Conservation (phyloP, 2,113 vertebrate genomes). For the Grantiella picta region DNA sequence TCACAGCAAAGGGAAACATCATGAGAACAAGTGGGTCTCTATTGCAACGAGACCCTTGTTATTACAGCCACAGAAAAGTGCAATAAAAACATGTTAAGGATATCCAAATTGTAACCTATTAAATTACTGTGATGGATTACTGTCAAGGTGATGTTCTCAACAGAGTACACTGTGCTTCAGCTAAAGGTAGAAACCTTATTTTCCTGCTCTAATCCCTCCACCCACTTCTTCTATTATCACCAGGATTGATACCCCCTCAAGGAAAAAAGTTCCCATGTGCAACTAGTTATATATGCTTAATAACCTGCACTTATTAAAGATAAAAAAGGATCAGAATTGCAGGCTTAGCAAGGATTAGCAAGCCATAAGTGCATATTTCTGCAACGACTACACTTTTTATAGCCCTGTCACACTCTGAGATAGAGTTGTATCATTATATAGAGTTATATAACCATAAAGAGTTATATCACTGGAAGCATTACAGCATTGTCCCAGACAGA, state of each 20-base stretch:
- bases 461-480: slow-evolving; percentile 49
- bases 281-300: slow-evolving; percentile 58
- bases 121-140: slow-evolving; percentile 37
- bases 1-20: not conserved
- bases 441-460: slow-evolving; percentile 47
- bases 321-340: slow-evolving; percentile 62
- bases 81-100: not conserved
- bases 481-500: slow-evolving; percentile 51
- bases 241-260: slow-evolving; percentile 24
- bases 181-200: slow-evolving; percentile 49
- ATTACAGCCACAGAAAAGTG: not conserved
- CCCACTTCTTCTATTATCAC: slow-evolving; percentile 45
- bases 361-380: slow-evolving; percentile 28
- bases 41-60: not conserved
- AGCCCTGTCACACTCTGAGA: slow-evolving; percentile 41
- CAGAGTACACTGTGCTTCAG: slow-evolving; percentile 25
- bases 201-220: slow-evolving; percentile 37
- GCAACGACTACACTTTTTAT: slow-evolving; percentile 65
- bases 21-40: not conserved
- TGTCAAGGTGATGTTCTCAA: slow-evolving; percentile 23
- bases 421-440: slow-evolving; percentile 52
- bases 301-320: slow-evolving; percentile 53
- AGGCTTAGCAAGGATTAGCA: slow-evolving; percentile 58
- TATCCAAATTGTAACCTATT: slow-evolving; percentile 6
- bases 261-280: slow-evolving; percentile 33